Percentiles rank a stretch among this genome's conserved stretches.
Conservation (phyloP, 2,113 vertebrate species). For the Phrynosoma platyrhinos region DNA sequence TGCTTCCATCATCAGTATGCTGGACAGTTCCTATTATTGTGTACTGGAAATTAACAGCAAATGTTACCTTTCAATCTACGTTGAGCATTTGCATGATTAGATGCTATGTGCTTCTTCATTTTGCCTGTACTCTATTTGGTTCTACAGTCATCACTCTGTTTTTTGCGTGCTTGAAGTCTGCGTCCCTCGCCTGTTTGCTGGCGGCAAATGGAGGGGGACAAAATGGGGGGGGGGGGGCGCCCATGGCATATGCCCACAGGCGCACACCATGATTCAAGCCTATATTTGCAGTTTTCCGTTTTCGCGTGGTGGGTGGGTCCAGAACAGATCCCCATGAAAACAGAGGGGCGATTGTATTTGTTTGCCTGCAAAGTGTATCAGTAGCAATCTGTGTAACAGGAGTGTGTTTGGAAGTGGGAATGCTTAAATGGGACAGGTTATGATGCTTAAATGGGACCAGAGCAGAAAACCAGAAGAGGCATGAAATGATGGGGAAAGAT, state of each 20-base stretch:
- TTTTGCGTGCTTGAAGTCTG: too few relatives aligned
- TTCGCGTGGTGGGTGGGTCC: too few relatives aligned
- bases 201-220: too few relatives aligned
- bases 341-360: too few relatives aligned
- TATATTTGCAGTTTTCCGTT: too few relatives aligned
- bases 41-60: not conserved
- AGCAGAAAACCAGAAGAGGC: not conserved
- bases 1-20: not conserved
- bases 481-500: not conserved
- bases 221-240: too few relatives aligned
- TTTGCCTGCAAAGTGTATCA: not conserved
- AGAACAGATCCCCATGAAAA: too few relatives aligned
- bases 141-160: too few relatives aligned
- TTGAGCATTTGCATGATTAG: not conserved
- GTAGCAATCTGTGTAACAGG: not conserved
- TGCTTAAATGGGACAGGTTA: not conserved
- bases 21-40: not conserved
- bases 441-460: not conserved
- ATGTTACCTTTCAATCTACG: not conserved
- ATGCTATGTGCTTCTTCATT: not conserved
- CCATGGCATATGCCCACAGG: too few relatives aligned
- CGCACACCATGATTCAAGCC: too few relatives aligned
- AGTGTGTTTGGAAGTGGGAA: not conserved
- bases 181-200: too few relatives aligned
- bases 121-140: not conserved